These are phyloP conservation scores for Caenorhabditis inopinata DNA, from an alignment of 1,140 invertebrate species.

Conservation along the genomic window DNA sequence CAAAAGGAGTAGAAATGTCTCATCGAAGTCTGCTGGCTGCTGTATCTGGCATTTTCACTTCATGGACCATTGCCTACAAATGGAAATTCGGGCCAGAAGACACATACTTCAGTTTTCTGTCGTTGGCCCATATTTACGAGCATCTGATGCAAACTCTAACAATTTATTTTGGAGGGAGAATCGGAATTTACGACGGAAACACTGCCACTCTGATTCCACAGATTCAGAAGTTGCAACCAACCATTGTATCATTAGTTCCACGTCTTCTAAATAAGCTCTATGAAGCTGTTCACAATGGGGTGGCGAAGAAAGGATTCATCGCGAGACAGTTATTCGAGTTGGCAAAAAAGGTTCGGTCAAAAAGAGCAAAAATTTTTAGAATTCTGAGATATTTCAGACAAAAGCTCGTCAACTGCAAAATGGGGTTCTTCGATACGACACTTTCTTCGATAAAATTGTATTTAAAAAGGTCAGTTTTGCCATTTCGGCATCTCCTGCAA, in stretches of 20 bases:
- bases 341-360: slow-evolving; percentile 35
- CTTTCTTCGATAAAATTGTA: slow-evolving; percentile 57
- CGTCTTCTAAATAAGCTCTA: slow-evolving; percentile 69
- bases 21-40: slow-evolving; percentile 86
- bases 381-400: not conserved
- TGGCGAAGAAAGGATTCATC: slow-evolving; percentile 38
- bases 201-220: slow-evolving; percentile 67
- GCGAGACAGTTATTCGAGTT: slow-evolving; percentile 41
- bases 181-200: slow-evolving; percentile 68
- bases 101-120: slow-evolving; percentile 57
- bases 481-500: no score
- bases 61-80: slow-evolving; percentile 50
- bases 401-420: slow-evolving; percentile 45
- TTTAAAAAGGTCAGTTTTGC: slow-evolving; percentile 49
- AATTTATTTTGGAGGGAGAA: slow-evolving; percentile 59
- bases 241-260: slow-evolving; percentile 68
- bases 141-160: slow-evolving; percentile 66
- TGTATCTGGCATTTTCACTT: slow-evolving; percentile 72
- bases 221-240: slow-evolving; percentile 67
- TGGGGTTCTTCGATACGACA: slow-evolving; percentile 50
- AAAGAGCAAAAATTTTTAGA: no score
- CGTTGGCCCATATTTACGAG: slow-evolving; percentile 57
- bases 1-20: slow-evolving; percentile 93
- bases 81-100: slow-evolving; percentile 18
- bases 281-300: slow-evolving; percentile 55